Conservation (phyloP, 2,113 vertebrate species). For the Amphilophus citrinellus region DNA sequence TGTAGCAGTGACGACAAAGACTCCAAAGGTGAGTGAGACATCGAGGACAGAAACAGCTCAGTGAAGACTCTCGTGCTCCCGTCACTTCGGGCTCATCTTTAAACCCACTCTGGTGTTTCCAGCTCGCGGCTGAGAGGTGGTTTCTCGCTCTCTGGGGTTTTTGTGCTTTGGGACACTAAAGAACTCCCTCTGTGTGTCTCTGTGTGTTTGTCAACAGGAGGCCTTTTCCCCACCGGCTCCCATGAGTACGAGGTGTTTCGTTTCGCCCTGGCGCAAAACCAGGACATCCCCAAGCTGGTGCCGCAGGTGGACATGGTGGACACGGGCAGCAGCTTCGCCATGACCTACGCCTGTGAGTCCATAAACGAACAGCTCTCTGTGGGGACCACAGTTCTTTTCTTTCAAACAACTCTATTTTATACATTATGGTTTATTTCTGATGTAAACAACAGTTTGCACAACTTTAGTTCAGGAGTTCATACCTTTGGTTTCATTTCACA, state of each 20-base stretch:
- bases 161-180: background rate
- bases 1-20: too few relatives aligned
- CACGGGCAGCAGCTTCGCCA: conserved; percentile 96
- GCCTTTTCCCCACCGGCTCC: conserved; percentile 94
- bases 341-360: conserved; percentile 98
- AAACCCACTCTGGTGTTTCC: accelerated
- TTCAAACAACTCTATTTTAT: background rate
- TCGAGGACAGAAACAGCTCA: background rate
- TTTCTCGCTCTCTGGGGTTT: background rate
- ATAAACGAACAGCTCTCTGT: accelerated
- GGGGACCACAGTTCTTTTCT: background rate
- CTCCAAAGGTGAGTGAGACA: background rate
- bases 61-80: background rate
- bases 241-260: conserved; percentile 98
- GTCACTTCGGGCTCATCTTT: background rate
- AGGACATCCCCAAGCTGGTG: conserved; percentile 94
- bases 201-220: conserved; percentile 81
- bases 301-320: conserved; percentile 99
- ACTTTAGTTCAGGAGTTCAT: background rate
- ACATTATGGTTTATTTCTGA: background rate
- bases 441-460: background rate
- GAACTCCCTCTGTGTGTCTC: background rate
- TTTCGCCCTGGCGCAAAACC: conserved; percentile 93
- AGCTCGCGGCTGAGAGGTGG: background rate
- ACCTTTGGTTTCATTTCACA: background rate